Base-by-base conservation (phyloP, 2,888 invertebrate species). In the Synanthedon myopaeformis region DNA sequence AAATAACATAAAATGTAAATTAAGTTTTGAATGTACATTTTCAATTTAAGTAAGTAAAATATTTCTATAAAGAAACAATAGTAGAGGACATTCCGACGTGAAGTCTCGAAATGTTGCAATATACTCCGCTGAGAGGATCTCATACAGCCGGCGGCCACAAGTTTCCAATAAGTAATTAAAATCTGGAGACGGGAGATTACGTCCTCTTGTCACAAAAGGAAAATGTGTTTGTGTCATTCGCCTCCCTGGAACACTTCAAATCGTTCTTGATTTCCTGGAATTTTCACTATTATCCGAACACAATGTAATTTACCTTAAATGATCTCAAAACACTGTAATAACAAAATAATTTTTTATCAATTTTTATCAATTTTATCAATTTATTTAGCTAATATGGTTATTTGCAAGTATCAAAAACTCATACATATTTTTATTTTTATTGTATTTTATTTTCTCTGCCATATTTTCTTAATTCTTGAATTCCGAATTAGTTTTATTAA, bases 131-230 rank as follows among this genome's bases (percentile, higher is more conserved):
- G 75, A 80, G 80, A 79, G 76, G 77, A 61, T 79, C 72, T 70
- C 75, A 75, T 73, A 79, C 74, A 72, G 83, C 86, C 85, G 72
- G 79, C 80, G 84, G 86, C 82, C 82, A 77, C 85, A 84, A 85
- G 78, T 86, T 84, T 85, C 87, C 86, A 79, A 86, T 83, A 84
- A 84, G 86, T 84, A 85, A 87, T 87, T 87, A 87, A 86, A 86
- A 86, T 81, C 84, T 70, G 70, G 72, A 81, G 82, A 80, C 76
- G 70, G 67, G 74, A 80, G 79, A 83, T 84, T 82, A 84, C 81
- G 69, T 69, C 64, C 69, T 70, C 61, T 74, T 74, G 69, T 72
- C 71, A 74, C 82, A 82, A 76, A 72, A 71, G 74, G 72, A 70
- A 62, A 64, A 69, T 69, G 72, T 84, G 74, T 85, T 86, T 85